Evolutionary conservation across 2,113 vertebrate genomes (phyloP).

Genomic region (Lasiurus borealis): DNA sequence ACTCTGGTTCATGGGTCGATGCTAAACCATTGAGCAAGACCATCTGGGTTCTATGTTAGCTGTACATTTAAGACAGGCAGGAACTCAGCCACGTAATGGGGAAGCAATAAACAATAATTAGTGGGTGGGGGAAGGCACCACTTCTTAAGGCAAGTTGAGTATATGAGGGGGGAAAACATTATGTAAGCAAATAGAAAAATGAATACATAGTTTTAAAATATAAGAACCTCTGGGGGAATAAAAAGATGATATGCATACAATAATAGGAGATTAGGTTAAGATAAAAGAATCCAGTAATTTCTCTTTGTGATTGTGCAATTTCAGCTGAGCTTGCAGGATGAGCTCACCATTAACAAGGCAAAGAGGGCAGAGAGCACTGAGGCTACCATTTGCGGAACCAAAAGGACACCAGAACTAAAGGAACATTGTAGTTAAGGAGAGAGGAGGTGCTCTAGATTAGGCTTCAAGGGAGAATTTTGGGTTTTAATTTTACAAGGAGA

Average conservation of each 20-base stretch:
- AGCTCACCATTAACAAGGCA: not conserved
- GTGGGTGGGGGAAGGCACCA: accelerated
- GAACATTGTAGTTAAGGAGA: not conserved
- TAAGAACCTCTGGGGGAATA: not conserved
- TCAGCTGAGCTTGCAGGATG: not conserved
- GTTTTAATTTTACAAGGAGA: not conserved
- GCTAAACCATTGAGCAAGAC: no score
- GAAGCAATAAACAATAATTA: not conserved
- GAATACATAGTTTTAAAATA: conserved; percentile 3
- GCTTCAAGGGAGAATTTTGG: not conserved
- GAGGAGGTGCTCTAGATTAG: not conserved
- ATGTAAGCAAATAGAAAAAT: not conserved
- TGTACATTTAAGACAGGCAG: not conserved
- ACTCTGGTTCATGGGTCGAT: no score
- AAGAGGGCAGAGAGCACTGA: not conserved
- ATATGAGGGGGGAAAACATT: not conserved
- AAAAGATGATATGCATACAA: not conserved
- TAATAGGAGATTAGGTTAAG: not conserved
- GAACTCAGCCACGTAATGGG: not conserved
- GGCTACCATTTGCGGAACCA: not conserved
- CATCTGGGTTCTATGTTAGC: no score
- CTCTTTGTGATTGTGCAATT: not conserved
- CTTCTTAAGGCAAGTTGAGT: not conserved
- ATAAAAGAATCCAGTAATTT: not conserved
- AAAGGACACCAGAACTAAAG: not conserved